phyloP scores from a whole-genome alignment of 2,113 vertebrate species.

The Vimba vimba region DNA sequence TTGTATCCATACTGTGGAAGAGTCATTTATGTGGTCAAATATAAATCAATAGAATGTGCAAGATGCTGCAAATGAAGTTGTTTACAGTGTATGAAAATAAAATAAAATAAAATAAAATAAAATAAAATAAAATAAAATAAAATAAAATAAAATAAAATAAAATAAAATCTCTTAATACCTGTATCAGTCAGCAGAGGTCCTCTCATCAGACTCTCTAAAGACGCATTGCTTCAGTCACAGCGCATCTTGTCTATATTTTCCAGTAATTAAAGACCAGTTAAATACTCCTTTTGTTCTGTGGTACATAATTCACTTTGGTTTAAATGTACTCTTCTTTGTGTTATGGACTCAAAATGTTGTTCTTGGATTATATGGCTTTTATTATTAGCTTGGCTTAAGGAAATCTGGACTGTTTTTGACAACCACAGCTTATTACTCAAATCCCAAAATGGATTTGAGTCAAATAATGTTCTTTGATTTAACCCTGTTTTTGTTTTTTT shows the following conservation, averaged over 20 bases:
- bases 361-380: not conserved
- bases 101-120: too few relatives aligned
- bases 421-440: not conserved
- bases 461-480: not conserved
- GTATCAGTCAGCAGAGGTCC: not conserved
- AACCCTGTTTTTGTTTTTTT: not conserved
- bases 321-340: not conserved
- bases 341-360: not conserved
- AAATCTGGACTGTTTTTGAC: not conserved
- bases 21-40: too few relatives aligned
- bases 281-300: slow-evolving; percentile 8
- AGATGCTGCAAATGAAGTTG: too few relatives aligned
- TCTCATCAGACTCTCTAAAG: not conserved
- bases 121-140: too few relatives aligned
- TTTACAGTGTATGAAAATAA: too few relatives aligned
- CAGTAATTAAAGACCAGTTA: not conserved
- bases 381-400: not conserved
- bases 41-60: too few relatives aligned
- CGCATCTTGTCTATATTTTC: not conserved
- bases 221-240: not conserved
- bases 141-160: too few relatives aligned
- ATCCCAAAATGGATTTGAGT: not conserved
- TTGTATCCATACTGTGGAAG: too few relatives aligned
- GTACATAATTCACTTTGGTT: not conserved
- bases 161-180: not conserved